Conservation (phyloP, 2,888 invertebrate species). For the Physocephala rufipes region DNA sequence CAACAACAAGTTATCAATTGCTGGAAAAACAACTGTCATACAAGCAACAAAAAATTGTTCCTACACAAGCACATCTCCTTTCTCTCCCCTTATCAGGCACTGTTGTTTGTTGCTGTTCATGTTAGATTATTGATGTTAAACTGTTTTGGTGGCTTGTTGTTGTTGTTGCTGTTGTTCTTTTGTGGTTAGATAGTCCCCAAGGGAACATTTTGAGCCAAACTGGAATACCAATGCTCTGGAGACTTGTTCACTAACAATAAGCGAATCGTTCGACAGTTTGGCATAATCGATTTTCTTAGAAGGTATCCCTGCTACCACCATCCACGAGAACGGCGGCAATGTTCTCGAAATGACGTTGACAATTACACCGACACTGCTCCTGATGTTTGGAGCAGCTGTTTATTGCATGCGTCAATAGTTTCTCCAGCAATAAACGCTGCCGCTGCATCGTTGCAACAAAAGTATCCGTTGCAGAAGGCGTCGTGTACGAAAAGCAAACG, state of each 20-base stretch:
- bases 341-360: not conserved
- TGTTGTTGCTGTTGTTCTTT: constrained; percentile 20
- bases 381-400: no score
- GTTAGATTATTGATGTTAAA: not conserved
- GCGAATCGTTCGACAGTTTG: constrained; percentile 47
- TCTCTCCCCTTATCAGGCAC: not conserved
- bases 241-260: constrained; percentile 23
- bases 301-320: no score
- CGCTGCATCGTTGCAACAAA: no score
- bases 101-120: constrained; percentile 20
- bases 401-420: constrained; percentile 17
- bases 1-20: constrained; percentile 36
- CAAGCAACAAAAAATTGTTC: constrained; percentile 39
- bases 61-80: not conserved
- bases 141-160: constrained; percentile 5
- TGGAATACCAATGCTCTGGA: constrained; percentile 22
- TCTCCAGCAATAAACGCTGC: no score
- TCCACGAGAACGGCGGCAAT: not conserved
- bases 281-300: constrained; percentile 43
- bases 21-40: constrained; percentile 43
- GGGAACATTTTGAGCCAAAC: constrained; percentile 35
- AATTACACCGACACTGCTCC: not conserved
- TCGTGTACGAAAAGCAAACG: no score
- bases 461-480: no score
- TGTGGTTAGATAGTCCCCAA: constrained; percentile 30